phyloP scores from a whole-genome alignment of 2,113 vertebrate genomes.

The Catagonus wagneri region DNA sequence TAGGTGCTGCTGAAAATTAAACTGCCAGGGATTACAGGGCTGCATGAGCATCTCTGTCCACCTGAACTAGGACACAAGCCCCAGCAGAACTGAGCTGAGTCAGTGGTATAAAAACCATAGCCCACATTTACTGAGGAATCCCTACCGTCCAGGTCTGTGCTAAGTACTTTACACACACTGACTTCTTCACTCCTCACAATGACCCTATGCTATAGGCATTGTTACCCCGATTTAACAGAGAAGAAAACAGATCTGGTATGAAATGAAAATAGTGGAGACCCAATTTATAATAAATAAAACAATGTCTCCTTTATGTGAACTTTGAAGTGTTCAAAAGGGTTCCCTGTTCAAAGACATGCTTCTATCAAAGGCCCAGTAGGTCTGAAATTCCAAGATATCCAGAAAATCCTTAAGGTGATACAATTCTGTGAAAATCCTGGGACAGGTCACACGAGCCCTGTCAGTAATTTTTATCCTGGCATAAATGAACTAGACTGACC shows the following conservation, averaged over 20 bases:
- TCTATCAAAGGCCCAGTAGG: neutral
- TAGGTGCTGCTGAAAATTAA: neutral
- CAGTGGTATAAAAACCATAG: neutral
- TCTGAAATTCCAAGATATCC: neutral
- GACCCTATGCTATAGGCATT: neutral
- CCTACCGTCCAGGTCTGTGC: neutral
- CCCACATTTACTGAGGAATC: neutral
- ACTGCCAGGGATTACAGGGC: neutral
- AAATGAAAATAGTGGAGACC: neutral
- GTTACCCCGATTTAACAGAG: neutral
- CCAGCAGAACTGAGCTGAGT: neutral
- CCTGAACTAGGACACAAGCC: neutral
- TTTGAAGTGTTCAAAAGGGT: neutral
- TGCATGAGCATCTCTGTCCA: neutral
- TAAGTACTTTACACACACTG: neutral
- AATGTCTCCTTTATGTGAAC: neutral
- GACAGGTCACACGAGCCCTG: neutral
- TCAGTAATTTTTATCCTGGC: neutral
- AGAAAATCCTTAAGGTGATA: neutral
- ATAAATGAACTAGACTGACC: neutral
- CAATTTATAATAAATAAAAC: conserved; percentile 19
- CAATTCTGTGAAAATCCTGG: neutral
- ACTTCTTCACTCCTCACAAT: neutral
- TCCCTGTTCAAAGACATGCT: neutral
- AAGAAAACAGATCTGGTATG: neutral